Conservation (phyloP, 2,888 invertebrate genomes). For the Chirona hameri region DNA sequence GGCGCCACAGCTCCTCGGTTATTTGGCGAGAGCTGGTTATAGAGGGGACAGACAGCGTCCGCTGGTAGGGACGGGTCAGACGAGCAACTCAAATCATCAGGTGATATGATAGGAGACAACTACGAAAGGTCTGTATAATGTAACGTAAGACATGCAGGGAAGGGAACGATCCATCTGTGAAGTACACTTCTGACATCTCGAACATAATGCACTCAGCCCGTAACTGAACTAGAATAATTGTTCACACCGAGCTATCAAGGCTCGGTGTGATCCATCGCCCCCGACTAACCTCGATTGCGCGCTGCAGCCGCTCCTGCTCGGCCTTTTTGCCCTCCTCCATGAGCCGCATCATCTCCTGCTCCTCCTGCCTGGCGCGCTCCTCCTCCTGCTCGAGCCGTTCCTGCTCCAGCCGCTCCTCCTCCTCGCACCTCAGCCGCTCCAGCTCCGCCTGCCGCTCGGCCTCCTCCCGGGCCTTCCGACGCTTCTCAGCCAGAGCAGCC, state of each 20-base stretch:
- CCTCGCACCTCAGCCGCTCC: constrained; percentile 51
- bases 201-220: too few species aligned
- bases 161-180: too few species aligned
- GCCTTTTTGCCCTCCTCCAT: constrained; percentile 72
- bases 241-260: background rate
- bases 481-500: constrained; percentile 82
- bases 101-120: too few species aligned
- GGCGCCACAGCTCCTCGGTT: too few species aligned
- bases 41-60: too few species aligned
- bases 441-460: constrained; percentile 35
- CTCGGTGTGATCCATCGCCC: background rate
- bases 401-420: constrained; percentile 51
- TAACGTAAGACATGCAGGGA: too few species aligned
- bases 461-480: constrained; percentile 64
- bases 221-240: too few species aligned
- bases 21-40: too few species aligned
- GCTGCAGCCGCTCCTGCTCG: constrained; percentile 79
- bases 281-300: constrained; percentile 64
- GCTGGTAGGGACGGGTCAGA: too few species aligned
- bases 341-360: constrained; percentile 72
- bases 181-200: too few species aligned
- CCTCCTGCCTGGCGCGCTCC: constrained; percentile 73
- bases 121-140: too few species aligned
- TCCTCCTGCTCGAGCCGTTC: constrained; percentile 89
- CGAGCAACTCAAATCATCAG: too few species aligned